Evolutionary conservation across 2,113 vertebrate genomes (phyloP).

Genomic region (Pollachius pollachius): DNA sequence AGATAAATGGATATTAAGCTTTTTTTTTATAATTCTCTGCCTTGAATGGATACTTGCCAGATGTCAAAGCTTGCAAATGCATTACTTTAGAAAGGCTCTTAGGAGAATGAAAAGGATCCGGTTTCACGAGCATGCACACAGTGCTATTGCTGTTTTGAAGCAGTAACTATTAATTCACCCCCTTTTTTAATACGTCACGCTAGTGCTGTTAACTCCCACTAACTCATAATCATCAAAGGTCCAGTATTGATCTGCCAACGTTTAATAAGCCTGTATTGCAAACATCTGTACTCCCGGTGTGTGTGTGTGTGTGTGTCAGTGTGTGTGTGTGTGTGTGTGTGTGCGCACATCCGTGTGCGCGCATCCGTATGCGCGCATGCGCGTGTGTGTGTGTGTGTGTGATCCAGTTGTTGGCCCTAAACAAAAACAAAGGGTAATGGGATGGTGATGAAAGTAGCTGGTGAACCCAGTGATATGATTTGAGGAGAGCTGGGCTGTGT

Average conservation of each 20-base stretch:
- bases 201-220: slow-evolving; percentile 64
- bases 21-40: too few species aligned
- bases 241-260: slow-evolving; percentile 64
- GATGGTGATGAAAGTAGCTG: slow-evolving; percentile 49
- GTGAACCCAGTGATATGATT: slow-evolving; percentile 25
- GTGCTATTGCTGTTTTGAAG: slow-evolving; percentile 55
- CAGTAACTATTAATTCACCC: slow-evolving; percentile 66
- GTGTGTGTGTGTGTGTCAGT: too few species aligned
- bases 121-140: slow-evolving; percentile 58
- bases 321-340: too few species aligned
- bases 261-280: slow-evolving; percentile 70
- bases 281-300: slow-evolving; percentile 60
- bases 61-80: slow-evolving; percentile 56
- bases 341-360: too few species aligned
- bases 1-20: background rate
- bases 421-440: slow-evolving; percentile 43
- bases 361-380: too few species aligned
- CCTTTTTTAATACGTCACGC: slow-evolving; percentile 70
- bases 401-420: slow-evolving; percentile 42
- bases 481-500: slow-evolving; percentile 17
- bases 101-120: slow-evolving; percentile 48
- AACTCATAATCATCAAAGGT: slow-evolving; percentile 66
- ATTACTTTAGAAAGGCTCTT: slow-evolving; percentile 43
- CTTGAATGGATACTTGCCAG: slow-evolving; percentile 6
- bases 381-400: too few species aligned